Percentiles rank a stretch among this genome's conserved stretches.
These are phyloP conservation scores for Pyrgus malvae DNA, from an alignment of 2,888 invertebrate species.

Conservation along the genomic window DNA sequence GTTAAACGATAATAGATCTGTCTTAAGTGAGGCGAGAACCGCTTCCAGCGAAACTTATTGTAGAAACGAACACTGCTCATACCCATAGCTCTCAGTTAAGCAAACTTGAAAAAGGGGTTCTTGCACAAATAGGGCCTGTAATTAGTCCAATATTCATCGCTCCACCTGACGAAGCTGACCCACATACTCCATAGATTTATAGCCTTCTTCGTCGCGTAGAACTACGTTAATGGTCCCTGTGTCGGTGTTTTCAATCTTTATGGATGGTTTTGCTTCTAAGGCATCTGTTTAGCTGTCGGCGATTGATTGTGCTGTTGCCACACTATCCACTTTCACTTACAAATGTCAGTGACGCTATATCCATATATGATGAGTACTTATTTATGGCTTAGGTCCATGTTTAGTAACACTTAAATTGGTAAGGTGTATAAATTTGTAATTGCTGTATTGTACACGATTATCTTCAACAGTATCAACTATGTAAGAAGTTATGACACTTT, in stretches of 20 bases:
- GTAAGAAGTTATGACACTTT: no score
- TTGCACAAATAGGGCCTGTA: slow-evolving; percentile 30
- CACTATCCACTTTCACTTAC: neutral
- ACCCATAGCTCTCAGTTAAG: slow-evolving; percentile 11
- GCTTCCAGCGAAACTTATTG: slow-evolving; percentile 8
- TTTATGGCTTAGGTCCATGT: neutral
- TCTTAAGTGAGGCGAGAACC: neutral
- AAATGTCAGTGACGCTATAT: neutral
- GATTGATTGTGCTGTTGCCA: neutral
- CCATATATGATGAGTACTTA: neutral
- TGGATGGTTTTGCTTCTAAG: slow-evolving; percentile 21
- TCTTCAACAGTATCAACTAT: no score
- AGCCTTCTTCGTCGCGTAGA: slow-evolving; percentile 33
- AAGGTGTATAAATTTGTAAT: no score
- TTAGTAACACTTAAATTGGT: no score
- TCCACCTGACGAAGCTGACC: slow-evolving; percentile 47
- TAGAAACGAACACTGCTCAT: neutral
- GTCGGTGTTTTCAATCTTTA: slow-evolving; percentile 26
- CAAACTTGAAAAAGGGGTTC: slow-evolving; percentile 17
- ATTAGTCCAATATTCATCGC: slow-evolving; percentile 43
- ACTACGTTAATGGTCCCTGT: slow-evolving; percentile 20
- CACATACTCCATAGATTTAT: slow-evolving; percentile 53
- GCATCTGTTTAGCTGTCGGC: slow-evolving; percentile 22
- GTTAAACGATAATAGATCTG: slow-evolving; percentile 8
- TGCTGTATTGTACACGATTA: no score